Evolutionary conservation across 2,797 vertebrate species (phyloP).

Genomic region (Labroides dimidiatus): DNA sequence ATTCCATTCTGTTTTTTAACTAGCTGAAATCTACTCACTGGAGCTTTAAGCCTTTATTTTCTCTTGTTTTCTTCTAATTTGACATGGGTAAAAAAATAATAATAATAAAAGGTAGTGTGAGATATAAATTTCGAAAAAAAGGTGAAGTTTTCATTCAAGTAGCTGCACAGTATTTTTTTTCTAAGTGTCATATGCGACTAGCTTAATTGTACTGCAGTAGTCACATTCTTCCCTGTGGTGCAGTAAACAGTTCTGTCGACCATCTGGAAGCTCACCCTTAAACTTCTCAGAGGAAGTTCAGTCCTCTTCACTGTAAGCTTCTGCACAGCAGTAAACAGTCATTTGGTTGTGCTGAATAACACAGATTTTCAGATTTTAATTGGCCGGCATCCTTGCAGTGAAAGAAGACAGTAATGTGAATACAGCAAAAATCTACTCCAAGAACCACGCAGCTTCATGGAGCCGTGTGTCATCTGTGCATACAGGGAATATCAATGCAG

Average conservation of each 20-base stretch:
- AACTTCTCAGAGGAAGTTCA: constrained; percentile 64
- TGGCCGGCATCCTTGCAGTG: constrained; percentile 65
- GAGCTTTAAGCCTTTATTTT: too few relatives aligned
- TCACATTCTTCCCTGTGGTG: constrained; percentile 41
- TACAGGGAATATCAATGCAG: constrained; percentile 58
- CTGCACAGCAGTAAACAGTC: constrained; percentile 74
- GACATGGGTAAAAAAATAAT: too few relatives aligned
- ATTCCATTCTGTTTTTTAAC: too few relatives aligned
- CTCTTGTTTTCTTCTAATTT: too few relatives aligned
- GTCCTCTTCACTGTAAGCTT: constrained; percentile 39
- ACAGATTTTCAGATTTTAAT: constrained; percentile 75
- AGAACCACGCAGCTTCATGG: constrained; percentile 40
- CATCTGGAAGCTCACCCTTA: constrained; percentile 69
- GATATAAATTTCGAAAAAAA: not conserved
- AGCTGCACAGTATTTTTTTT: constrained; percentile 3
- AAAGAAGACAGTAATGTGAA: constrained; percentile 73
- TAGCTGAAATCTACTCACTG: too few relatives aligned
- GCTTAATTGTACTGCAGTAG: constrained; percentile 32
- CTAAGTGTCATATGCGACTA: constrained; percentile 8
- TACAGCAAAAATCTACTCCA: constrained; percentile 65
- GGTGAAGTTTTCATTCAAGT: not conserved
- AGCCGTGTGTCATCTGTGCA: constrained; percentile 49
- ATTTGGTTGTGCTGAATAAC: constrained; percentile 79
- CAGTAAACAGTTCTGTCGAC: constrained; percentile 60
- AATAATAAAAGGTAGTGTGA: not conserved